Evolutionary conservation across 2,888 invertebrate species (phyloP).

Genomic region (Microplitis deprimator): DNA sequence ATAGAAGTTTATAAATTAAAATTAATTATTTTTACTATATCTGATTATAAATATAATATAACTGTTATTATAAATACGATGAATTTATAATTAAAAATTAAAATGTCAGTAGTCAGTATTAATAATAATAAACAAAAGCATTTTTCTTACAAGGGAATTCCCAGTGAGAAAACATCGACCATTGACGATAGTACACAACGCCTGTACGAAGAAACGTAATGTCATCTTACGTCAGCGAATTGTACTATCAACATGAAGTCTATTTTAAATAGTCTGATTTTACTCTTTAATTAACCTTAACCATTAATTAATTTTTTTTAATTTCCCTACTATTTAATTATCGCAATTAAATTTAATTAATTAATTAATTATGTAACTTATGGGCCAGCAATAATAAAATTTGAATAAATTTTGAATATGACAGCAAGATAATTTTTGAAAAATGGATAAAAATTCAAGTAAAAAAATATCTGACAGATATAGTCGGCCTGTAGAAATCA

Average conservation of each 20-base stretch:
- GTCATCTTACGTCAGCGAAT: slow-evolving; percentile 57
- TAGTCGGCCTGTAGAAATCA: slow-evolving; percentile 26
- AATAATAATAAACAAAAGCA: neutral
- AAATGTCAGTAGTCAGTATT: neutral
- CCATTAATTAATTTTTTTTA: neutral
- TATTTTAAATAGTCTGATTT: slow-evolving; percentile 55
- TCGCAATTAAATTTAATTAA: slow-evolving; percentile 26
- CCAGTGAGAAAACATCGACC: neutral
- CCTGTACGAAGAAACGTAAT: slow-evolving; percentile 49
- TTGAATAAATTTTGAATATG: neutral
- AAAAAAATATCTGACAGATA: slow-evolving; percentile 8
- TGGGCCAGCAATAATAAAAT: slow-evolving; percentile 27
- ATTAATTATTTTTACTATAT: neutral
- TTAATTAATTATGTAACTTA: slow-evolving; percentile 34
- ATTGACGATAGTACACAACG: neutral
- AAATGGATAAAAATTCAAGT: neutral
- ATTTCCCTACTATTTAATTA: neutral
- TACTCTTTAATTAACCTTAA: slow-evolving; percentile 64
- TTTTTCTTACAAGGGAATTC: neutral
- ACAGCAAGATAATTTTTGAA: neutral
- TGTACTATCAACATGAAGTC: slow-evolving; percentile 56
- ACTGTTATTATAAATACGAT: slow-evolving; percentile 6
- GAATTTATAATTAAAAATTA: neutral
- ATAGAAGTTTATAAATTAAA: neutral
- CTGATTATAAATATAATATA: neutral